Evolutionary conservation across 2,888 invertebrate genomes (phyloP).

Genomic region (Stenurella melanura): DNA sequence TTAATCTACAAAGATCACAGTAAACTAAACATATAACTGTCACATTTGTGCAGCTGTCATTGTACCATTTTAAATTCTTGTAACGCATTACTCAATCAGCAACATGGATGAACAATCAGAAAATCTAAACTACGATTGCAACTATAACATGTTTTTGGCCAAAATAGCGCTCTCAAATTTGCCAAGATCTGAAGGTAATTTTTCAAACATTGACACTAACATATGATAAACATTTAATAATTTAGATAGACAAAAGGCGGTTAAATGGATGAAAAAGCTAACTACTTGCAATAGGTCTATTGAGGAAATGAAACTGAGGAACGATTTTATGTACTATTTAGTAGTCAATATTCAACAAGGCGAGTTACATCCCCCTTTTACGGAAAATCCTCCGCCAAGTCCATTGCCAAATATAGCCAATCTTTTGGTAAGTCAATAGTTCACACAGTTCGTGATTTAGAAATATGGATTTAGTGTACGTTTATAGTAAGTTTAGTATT

Average conservation of each 20-base stretch:
- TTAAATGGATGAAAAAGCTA: conserved; percentile 75
- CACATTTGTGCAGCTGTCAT: conserved; percentile 45
- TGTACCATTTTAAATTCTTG: conserved; percentile 51
- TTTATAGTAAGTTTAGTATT: too few species aligned
- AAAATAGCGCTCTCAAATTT: conserved; percentile 73
- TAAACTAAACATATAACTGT: conserved; percentile 36
- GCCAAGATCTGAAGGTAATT: conserved; percentile 62
- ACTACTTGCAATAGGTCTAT: conserved; percentile 72
- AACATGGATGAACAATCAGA: conserved; percentile 71
- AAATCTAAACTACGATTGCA: conserved; percentile 75
- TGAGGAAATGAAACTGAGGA: conserved; percentile 75
- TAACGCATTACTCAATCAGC: conserved; percentile 41
- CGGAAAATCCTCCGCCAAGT: conserved; percentile 73
- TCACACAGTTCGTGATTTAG: not conserved
- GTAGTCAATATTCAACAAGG: conserved; percentile 74
- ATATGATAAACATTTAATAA: conserved; percentile 23
- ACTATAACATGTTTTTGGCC: conserved; percentile 74
- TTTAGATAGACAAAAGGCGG: conserved; percentile 73
- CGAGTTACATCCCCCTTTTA: conserved; percentile 74
- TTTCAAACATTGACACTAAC: conserved; percentile 14
- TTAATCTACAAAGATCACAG: conserved; percentile 20
- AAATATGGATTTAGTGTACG: too few species aligned
- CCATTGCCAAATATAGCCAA: conserved; percentile 72
- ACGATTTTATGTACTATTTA: conserved; percentile 76
- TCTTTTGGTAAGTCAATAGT: conserved; percentile 69